Evolutionary conservation across 2,113 vertebrate species (phyloP).

Genomic region (Odobenus rosmarus): DNA sequence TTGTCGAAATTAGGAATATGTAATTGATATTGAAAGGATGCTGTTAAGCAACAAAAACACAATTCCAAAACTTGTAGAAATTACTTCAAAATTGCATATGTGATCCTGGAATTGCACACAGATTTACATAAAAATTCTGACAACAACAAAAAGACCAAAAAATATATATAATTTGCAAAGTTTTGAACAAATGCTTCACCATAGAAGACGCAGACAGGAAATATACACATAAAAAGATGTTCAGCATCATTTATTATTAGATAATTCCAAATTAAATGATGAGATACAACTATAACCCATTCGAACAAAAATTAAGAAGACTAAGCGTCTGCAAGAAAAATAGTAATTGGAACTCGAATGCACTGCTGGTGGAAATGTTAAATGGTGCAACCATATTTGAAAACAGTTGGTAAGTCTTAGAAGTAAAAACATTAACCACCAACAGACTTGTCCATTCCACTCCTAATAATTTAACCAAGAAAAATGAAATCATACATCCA

Average conservation of each 20-base stretch:
- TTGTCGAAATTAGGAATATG: background rate
- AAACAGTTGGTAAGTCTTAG: background rate
- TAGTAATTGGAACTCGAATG: background rate
- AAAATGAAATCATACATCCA: background rate
- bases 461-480: background rate
- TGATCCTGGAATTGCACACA: background rate
- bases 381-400: background rate
- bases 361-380: background rate
- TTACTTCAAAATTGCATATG: background rate
- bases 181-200: background rate
- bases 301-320: background rate
- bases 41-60: background rate
- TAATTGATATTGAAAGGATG: background rate
- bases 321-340: background rate
- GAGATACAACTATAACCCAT: background rate
- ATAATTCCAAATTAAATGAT: background rate
- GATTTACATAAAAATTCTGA: background rate
- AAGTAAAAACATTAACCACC: background rate
- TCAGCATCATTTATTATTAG: background rate
- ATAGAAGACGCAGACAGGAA: background rate
- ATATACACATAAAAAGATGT: background rate
- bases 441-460: background rate
- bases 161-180: background rate
- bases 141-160: background rate
- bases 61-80: background rate